A percentile compares a stretch with the other conserved stretches of the same genome.
phyloP scores from a whole-genome alignment of 1,140 invertebrate species.

The Rhizoglyphus robini region DNA sequence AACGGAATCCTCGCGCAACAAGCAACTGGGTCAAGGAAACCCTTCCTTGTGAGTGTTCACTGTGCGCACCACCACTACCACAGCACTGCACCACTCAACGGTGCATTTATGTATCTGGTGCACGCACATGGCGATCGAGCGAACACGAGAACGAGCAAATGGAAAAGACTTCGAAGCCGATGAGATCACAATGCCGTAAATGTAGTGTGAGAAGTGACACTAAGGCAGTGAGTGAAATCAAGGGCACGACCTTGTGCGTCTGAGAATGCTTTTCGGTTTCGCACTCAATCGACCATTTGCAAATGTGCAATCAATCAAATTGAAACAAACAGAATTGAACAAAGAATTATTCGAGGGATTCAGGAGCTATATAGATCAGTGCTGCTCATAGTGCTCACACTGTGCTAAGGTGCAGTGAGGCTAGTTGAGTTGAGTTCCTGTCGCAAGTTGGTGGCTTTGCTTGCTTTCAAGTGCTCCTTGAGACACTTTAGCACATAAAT shows the following conservation, averaged over 20 bases:
- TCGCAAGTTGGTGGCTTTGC: no score
- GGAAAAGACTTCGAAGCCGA: no score
- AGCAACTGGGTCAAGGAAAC: neutral
- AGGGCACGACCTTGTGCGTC: constrained; percentile 6
- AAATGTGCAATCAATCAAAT: no score
- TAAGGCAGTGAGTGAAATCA: constrained; percentile 11
- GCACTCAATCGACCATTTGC: neutral
- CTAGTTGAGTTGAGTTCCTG: no score
- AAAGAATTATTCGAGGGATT: no score
- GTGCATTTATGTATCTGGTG: neutral
- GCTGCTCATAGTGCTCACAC: no score
- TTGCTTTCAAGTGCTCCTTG: no score
- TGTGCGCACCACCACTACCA: neutral
- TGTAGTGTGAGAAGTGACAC: neutral
- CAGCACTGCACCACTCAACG: neutral
- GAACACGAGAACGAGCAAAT: neutral
- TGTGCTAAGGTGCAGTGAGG: no score
- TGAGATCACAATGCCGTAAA: neutral
- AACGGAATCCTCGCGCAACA: neutral
- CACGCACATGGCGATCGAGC: neutral
- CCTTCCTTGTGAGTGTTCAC: neutral
- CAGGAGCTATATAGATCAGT: no score
- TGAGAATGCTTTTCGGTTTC: neutral
- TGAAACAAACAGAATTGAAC: no score
- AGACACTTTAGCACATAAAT: no score